A percentile compares a stretch with the other conserved stretches of the same genome.
Conservation (phyloP, 1,140 invertebrate species). For the Chymomyza costata region DNA sequence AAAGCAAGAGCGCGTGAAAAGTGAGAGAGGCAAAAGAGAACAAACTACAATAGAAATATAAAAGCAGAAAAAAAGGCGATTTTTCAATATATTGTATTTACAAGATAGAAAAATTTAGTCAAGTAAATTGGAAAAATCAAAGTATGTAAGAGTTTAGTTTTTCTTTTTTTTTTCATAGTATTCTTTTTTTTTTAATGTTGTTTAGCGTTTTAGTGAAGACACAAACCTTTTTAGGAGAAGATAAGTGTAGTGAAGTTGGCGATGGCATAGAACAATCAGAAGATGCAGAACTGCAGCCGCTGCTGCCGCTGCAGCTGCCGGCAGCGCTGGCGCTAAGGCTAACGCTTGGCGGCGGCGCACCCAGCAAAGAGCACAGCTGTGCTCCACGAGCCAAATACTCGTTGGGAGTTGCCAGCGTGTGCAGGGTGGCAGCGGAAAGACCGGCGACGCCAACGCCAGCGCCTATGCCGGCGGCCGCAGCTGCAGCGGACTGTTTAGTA, state of each 20-base stretch:
- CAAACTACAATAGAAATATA: too few relatives aligned
- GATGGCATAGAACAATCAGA: slow-evolving; percentile 76
- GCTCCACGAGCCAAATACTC: slow-evolving; percentile 9
- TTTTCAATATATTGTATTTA: too few relatives aligned
- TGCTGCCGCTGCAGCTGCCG: slow-evolving; percentile 62
- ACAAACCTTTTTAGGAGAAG: slow-evolving; percentile 76
- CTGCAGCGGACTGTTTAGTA: slow-evolving; percentile 59
- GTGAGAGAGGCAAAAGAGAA: too few relatives aligned
- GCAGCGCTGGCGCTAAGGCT: slow-evolving; percentile 16
- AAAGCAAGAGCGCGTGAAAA: too few relatives aligned
- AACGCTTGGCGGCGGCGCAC: slow-evolving; percentile 11
- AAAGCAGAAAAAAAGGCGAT: too few relatives aligned
- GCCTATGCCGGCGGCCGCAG: slow-evolving; percentile 32
- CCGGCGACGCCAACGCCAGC: slow-evolving; percentile 20
- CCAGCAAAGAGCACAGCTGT: slow-evolving; percentile 38
- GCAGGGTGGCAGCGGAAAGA: slow-evolving; percentile 9
- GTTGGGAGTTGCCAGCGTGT: slow-evolving; percentile 8
- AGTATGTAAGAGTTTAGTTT: slow-evolving; percentile 19
- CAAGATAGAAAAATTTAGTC: slow-evolving; percentile 32
- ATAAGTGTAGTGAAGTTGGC: slow-evolving; percentile 75
- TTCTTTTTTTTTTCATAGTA: slow-evolving; percentile 29
- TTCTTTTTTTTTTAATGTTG: slow-evolving; percentile 30
- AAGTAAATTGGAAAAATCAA: slow-evolving; percentile 23
- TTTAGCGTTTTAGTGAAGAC: slow-evolving; percentile 60
- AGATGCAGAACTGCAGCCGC: slow-evolving; percentile 74